These are phyloP conservation scores for Lonchura striata DNA, from an alignment of 2,113 vertebrate genomes.

Conservation along the genomic window DNA sequence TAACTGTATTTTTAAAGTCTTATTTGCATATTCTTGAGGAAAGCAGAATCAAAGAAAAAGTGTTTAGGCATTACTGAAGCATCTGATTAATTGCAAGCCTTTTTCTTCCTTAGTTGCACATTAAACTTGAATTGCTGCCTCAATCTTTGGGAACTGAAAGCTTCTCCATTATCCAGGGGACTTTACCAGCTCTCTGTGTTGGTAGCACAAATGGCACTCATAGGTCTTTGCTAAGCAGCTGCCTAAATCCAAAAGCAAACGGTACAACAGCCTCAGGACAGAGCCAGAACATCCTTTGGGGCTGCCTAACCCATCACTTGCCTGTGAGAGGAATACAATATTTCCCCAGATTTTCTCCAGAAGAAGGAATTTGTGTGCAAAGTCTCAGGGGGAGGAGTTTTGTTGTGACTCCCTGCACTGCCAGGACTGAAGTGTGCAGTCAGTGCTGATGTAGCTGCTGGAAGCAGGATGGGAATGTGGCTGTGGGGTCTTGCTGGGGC, in stretches of 20 bases:
- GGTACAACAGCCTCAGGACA: not conserved
- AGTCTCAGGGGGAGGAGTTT: not conserved
- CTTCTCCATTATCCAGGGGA: constrained; percentile 25
- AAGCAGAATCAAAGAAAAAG: not conserved
- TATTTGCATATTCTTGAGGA: not conserved
- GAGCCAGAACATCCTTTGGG: not conserved
- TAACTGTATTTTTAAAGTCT: not conserved
- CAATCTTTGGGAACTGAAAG: constrained; percentile 8
- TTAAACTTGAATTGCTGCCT: constrained; percentile 25
- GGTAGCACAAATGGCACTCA: constrained; percentile 33
- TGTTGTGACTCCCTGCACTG: not conserved
- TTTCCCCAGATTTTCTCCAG: not conserved
- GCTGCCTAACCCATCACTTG: constrained; percentile 18
- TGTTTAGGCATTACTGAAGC: not conserved
- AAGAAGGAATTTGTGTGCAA: not conserved
- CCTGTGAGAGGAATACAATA: not conserved
- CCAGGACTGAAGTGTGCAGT: not conserved
- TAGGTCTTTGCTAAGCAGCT: constrained; percentile 33
- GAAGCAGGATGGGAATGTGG: not conserved
- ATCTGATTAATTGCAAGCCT: constrained; percentile 9
- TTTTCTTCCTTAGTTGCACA: not conserved
- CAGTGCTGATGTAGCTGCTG: not conserved
- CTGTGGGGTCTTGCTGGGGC: not conserved
- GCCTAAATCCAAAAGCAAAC: constrained; percentile 19
- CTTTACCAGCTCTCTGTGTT: constrained; percentile 16